These are phyloP conservation scores for Etheostoma spectabile DNA, from an alignment of 2,113 vertebrate genomes.

Conservation along the genomic window DNA sequence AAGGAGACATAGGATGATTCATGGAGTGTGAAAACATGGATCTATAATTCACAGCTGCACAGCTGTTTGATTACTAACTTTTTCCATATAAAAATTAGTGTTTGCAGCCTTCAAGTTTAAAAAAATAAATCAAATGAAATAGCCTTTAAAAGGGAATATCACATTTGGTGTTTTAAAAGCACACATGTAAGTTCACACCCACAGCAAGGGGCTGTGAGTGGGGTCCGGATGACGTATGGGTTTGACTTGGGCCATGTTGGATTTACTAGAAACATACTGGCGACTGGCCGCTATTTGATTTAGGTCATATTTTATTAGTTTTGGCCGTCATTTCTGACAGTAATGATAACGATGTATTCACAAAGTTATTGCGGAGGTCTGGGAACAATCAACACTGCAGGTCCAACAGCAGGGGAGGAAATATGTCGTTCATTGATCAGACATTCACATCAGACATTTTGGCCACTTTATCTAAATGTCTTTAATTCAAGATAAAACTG, in stretches of 20 bases:
- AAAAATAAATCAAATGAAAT: slow-evolving; percentile 45
- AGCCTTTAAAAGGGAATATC: slow-evolving; percentile 33
- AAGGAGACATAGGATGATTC: slow-evolving; percentile 50
- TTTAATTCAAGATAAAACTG: neutral
- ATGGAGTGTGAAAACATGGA: slow-evolving; percentile 60
- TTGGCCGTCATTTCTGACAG: neutral
- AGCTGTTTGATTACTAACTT: slow-evolving; percentile 44
- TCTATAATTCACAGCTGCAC: slow-evolving; percentile 50
- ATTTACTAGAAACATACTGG: slow-evolving; percentile 26
- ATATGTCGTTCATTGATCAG: neutral
- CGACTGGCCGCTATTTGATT: slow-evolving; percentile 13
- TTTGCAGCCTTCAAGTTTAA: slow-evolving; percentile 29
- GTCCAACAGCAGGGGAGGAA: slow-evolving; percentile 3
- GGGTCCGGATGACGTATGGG: slow-evolving; percentile 16
- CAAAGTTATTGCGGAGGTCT: slow-evolving; percentile 11
- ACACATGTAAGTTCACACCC: slow-evolving; percentile 34
- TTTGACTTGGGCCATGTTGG: slow-evolving; percentile 21
- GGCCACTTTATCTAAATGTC: neutral
- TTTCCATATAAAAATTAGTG: slow-evolving; percentile 46
- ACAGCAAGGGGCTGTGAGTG: slow-evolving; percentile 2
- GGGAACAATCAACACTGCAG: neutral
- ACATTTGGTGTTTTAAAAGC: slow-evolving; percentile 24
- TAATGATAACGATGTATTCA: neutral
- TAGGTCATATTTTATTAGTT: neutral
- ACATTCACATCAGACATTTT: neutral